Conservation (phyloP, 2,113 vertebrate genomes). For the Pholis gunnellus region DNA sequence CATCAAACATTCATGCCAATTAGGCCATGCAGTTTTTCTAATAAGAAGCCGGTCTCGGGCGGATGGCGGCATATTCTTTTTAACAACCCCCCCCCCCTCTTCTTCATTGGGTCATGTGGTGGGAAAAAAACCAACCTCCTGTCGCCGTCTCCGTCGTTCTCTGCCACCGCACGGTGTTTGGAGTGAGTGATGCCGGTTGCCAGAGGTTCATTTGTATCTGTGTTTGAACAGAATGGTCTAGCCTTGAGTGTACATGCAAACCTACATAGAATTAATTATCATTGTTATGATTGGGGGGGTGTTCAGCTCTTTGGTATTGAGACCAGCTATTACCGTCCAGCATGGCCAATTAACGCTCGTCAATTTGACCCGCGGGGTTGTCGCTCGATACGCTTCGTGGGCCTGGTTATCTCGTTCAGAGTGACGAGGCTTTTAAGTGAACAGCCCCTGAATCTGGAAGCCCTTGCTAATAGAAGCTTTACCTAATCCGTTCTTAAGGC, state of each 20-base stretch:
- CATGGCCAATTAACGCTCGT: conserved; percentile 4
- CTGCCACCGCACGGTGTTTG: neutral
- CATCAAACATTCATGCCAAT: conserved; percentile 79
- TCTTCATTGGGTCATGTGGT: conserved; percentile 8
- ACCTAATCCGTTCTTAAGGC: conserved; percentile 85
- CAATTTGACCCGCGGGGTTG: conserved; percentile 10
- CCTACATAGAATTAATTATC: conserved; percentile 14
- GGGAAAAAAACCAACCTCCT: conserved; percentile 1
- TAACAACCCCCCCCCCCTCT: conserved; percentile 23
- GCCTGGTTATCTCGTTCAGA: conserved; percentile 28
- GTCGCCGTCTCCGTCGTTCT: neutral
- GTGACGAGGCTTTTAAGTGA: conserved; percentile 78
- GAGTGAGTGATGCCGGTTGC: conserved; percentile 10
- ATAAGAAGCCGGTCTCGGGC: conserved; percentile 41
- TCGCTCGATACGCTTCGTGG: conserved; percentile 9
- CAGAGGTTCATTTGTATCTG: conserved; percentile 39
- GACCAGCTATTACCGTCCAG: conserved; percentile 33
- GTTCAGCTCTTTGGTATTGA: conserved; percentile 11
- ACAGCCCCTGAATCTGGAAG: conserved; percentile 81
- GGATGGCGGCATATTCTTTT: conserved; percentile 46
- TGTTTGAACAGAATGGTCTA: conserved; percentile 60
- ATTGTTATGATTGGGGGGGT: neutral
- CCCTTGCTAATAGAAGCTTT: conserved; percentile 86
- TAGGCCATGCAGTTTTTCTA: conserved; percentile 43
- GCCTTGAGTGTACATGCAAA: conserved; percentile 17